phyloP scores from a whole-genome alignment of 2,888 invertebrate genomes.

The Linnaemya tessellans region DNA sequence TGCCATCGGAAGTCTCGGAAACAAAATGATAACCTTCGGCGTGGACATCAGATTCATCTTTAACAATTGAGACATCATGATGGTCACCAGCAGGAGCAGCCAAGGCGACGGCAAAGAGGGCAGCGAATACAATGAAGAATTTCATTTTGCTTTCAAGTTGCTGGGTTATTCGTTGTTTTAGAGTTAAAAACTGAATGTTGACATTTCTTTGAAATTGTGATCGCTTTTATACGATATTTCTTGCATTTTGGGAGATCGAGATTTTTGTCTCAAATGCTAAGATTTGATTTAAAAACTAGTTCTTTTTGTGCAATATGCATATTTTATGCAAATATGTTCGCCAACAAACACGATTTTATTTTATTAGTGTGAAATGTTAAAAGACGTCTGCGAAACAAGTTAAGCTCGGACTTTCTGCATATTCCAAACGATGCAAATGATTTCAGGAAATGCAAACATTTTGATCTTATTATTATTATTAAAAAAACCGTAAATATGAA shows the following conservation, averaged over 20 bases:
- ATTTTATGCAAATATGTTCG: background rate
- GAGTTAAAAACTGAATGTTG: slow-evolving; percentile 12
- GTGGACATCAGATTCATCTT: slow-evolving; percentile 84
- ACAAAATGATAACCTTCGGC: slow-evolving; percentile 85
- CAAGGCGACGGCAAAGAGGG: slow-evolving; percentile 79
- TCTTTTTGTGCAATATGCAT: background rate
- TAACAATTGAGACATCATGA: slow-evolving; percentile 84
- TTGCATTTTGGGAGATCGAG: too few relatives aligned
- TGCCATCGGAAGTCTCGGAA: slow-evolving; percentile 76
- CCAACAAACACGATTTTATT: background rate
- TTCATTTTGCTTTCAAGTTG: slow-evolving; percentile 74
- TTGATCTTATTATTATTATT: too few relatives aligned
- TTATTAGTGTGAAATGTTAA: background rate
- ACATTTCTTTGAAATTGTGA: too few relatives aligned
- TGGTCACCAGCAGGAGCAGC: slow-evolving; percentile 73
- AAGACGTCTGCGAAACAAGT: background rate
- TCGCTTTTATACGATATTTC: too few relatives aligned
- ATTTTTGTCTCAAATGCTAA: background rate
- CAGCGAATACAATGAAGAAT: slow-evolving; percentile 81
- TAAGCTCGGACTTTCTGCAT: background rate
- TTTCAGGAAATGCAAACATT: background rate
- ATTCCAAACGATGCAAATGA: too few relatives aligned
- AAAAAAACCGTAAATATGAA: too few relatives aligned
- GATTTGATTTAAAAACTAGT: background rate
- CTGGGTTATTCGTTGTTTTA: slow-evolving; percentile 17